A percentile compares a stretch with the other conserved stretches of the same genome.
These are phyloP conservation scores for Mastomys natalensis DNA, from an alignment of 2,113 vertebrate species.

Conservation along the genomic window DNA sequence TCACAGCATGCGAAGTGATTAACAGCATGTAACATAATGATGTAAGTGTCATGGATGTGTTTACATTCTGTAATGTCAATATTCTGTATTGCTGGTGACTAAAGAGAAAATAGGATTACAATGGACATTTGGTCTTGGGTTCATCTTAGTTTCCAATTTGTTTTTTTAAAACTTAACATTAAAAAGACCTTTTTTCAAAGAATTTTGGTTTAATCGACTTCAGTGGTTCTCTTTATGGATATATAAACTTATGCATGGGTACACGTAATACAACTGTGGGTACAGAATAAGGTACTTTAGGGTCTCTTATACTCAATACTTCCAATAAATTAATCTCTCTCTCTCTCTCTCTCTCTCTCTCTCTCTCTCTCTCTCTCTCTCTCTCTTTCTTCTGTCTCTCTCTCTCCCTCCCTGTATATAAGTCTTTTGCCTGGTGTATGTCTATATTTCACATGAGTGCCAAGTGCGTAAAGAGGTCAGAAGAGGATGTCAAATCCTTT, in stretches of 20 bases:
- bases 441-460: background rate
- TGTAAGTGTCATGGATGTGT: conserved; percentile 82
- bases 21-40: conserved; percentile 84
- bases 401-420: background rate
- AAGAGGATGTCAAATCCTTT: background rate
- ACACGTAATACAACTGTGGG: rapidly evolving
- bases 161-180: background rate
- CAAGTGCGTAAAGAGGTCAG: background rate
- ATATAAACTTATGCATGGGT: rapidly evolving
- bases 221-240: background rate
- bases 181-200: background rate
- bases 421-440: background rate
- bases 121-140: conserved; percentile 68
- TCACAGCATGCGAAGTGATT: conserved; percentile 83
- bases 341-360: no score
- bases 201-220: background rate
- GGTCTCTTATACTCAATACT: background rate
- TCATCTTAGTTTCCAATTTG: conserved; percentile 53
- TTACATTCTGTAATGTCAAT: conserved; percentile 84
- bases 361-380: background rate
- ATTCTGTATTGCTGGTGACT: conserved; percentile 65
- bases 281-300: background rate
- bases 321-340: background rate
- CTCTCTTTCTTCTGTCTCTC: no score
- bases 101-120: conserved; percentile 73